Percentiles rank a stretch among this genome's conserved stretches.
Evolutionary conservation across 2,797 vertebrate genomes (phyloP).

Genomic region (Scyliorhinus canicula): DNA sequence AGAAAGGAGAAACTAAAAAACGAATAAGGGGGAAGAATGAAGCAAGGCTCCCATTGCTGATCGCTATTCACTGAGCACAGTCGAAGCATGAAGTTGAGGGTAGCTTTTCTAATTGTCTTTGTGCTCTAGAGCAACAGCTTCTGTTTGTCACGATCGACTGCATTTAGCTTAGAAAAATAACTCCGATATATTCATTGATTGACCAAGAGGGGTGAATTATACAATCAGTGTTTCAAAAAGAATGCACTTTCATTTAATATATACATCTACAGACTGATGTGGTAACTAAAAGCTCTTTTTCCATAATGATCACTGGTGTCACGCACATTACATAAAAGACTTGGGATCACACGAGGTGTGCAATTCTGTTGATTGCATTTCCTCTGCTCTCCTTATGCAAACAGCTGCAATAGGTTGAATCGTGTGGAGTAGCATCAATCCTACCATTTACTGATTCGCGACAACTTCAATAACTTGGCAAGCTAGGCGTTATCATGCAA

Average conservation of each 20-base stretch:
- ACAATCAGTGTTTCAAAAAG: not conserved
- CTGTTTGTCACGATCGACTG: too few species aligned
- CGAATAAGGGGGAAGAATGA: too few species aligned
- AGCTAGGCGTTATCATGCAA: not conserved
- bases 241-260: not conserved
- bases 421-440: not conserved
- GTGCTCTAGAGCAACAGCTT: too few species aligned
- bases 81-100: too few species aligned
- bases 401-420: conserved; percentile 31
- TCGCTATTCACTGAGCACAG: too few species aligned
- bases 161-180: too few species aligned
- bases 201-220: not conserved
- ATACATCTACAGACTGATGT: not conserved
- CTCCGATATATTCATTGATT: not conserved
- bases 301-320: not conserved
- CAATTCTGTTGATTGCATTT: not conserved
- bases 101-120: too few species aligned
- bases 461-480: not conserved
- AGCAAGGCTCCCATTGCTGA: too few species aligned
- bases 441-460: not conserved
- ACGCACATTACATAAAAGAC: not conserved
- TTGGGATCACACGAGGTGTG: not conserved
- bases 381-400: not conserved
- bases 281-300: not conserved
- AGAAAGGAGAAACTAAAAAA: too few species aligned